Conservation (phyloP, 2,888 invertebrate genomes). For the Synergus gifuensis region DNA sequence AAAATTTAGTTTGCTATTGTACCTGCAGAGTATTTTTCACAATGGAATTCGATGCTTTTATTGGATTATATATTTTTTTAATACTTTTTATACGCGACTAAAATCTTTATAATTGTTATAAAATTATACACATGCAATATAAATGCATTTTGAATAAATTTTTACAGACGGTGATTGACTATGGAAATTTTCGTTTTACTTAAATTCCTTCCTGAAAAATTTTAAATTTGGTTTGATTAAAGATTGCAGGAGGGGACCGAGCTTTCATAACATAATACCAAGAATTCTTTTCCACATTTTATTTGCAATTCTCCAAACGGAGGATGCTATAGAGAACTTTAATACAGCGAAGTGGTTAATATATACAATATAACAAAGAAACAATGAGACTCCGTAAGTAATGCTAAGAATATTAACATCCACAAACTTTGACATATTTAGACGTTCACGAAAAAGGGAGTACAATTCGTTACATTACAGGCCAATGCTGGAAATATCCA, state of each 20-base stretch:
- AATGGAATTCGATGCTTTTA: background rate
- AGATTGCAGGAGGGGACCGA: background rate
- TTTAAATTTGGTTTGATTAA: background rate
- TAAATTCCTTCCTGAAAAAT: background rate
- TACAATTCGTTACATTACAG: background rate
- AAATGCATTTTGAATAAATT: slow-evolving; percentile 14
- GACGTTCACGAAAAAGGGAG: background rate
- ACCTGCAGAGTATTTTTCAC: slow-evolving; percentile 17
- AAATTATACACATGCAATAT: background rate
- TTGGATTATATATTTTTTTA: background rate
- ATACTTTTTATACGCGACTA: slow-evolving; percentile 26
- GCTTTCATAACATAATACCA: background rate
- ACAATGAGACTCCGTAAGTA: background rate
- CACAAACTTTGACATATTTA: background rate
- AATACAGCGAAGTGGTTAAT: slow-evolving; percentile 23
- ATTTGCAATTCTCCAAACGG: slow-evolving; percentile 17
- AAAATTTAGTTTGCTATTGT: background rate
- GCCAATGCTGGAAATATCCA: background rate
- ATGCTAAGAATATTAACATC: background rate
- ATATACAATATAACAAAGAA: slow-evolving; percentile 23
- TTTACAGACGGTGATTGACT: background rate
- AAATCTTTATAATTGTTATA: slow-evolving; percentile 2
- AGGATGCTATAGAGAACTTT: slow-evolving; percentile 25
- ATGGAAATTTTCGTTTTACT: background rate
- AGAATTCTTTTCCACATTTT: background rate